Base-by-base conservation (phyloP, 2,113 vertebrate species). In the Genyomyrus donnyi region DNA sequence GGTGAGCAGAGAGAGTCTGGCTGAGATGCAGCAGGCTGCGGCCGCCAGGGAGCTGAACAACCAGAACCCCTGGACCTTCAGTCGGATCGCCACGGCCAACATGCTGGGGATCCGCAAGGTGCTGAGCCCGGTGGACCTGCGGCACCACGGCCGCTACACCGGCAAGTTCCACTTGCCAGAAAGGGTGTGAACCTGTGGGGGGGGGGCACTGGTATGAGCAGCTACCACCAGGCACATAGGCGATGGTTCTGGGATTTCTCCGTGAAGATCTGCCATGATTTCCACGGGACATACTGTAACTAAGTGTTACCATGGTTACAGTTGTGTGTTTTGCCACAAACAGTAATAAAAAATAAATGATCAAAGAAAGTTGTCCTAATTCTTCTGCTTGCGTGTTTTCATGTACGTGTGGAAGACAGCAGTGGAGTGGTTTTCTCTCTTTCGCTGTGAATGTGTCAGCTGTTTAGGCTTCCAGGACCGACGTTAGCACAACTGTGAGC, bases 51-150 rank as follows among this genome's bases (percentile, higher is more conserved):
- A 93, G 53, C 42, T 45, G 9, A 95, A 95, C 93, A 99, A 99
- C 94, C 97, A 98, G 77, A 99, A 99, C 35, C 98, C 98, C 1
- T 99, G 98, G 98, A 99, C 97, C 3, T 99, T 99, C 19, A 95
- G 97, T 91, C 94, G 94, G 0, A 89, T 99, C 0, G 94, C 85
- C 3, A 90, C 88, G 0, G 93, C 96, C 91, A 99, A 99, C 92
- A 99, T 99, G 98, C 8, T 99, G 91, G 98, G 98, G 0, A 95
- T 97, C 24, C 95, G 98, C 80, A 97, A 90, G n/a, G 96, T 96
- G 35, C 93, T 99, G 74, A 98, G 98, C 91, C 97, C 98, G 0
- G 95, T 95, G 0, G 98, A 99, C 90, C 88, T 99, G 83, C 91
- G 0, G 1, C 91, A 95, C 0, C 94, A 97, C 0, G 98, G 98